Conservation (phyloP, 2,888 invertebrate species). For the Leptinotarsa juncta region DNA sequence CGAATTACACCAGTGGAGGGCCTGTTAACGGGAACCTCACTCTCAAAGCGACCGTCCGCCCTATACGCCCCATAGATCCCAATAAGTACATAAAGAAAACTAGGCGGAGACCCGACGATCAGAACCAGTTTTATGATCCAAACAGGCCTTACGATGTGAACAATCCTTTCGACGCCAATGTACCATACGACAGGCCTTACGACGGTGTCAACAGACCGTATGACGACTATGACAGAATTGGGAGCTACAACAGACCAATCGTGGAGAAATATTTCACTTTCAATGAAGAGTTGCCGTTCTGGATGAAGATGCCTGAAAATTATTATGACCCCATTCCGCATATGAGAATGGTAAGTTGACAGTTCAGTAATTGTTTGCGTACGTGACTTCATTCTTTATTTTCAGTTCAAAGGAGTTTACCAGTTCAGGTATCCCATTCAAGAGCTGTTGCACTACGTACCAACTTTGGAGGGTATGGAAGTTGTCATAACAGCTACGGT, state of each 20-base stretch:
- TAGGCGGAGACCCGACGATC: conserved; percentile 44
- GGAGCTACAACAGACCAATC: conserved; percentile 51
- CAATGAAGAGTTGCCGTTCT: conserved; percentile 84
- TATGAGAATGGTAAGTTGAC: conserved; percentile 76
- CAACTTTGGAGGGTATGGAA: conserved; percentile 81
- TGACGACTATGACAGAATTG: conserved; percentile 29
- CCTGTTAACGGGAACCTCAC: conserved; percentile 92
- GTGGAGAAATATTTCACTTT: conserved; percentile 82
- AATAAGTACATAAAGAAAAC: conserved; percentile 47
- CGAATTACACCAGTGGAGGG: conserved; percentile 95
- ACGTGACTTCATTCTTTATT: conserved; percentile 16
- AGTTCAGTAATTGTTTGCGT: background rate
- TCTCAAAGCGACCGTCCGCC: conserved; percentile 80
- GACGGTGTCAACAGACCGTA: conserved; percentile 28
- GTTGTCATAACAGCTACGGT: conserved; percentile 87
- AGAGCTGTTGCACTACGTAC: conserved; percentile 77
- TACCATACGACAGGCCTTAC: conserved; percentile 33
- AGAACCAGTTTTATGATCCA: conserved; percentile 25
- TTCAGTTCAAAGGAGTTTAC: conserved; percentile 88
- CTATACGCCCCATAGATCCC: conserved; percentile 69
- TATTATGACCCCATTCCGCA: conserved; percentile 75
- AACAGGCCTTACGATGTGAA: conserved; percentile 35
- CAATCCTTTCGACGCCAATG: conserved; percentile 35
- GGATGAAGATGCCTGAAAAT: conserved; percentile 76
- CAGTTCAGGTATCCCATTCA: conserved; percentile 88